phyloP scores from a whole-genome alignment of 2,113 vertebrate genomes.

The Epinephelus fuscoguttatus region DNA sequence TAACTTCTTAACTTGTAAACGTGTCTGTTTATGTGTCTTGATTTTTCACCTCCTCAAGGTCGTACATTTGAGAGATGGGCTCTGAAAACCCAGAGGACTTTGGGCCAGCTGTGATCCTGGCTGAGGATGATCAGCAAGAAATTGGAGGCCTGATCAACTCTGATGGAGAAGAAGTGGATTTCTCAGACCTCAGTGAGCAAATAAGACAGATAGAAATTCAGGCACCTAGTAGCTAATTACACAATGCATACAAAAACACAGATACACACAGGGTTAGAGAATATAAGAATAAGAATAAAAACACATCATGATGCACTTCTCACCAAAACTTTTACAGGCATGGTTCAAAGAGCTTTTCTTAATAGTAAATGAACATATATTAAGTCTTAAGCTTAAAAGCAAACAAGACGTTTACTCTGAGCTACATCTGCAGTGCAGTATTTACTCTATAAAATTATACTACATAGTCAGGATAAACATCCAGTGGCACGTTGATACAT shows the following conservation, averaged over 20 bases:
- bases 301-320: not conserved
- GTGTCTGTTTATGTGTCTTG: not conserved
- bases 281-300: no score
- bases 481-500: not conserved
- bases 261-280: not conserved
- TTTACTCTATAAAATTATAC: not conserved
- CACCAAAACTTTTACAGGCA: not conserved
- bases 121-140: constrained; percentile 72
- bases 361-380: not conserved
- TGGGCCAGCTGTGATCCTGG: constrained; percentile 50
- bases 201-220: not conserved
- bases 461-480: not conserved
- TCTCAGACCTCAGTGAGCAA: constrained; percentile 72
- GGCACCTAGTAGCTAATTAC: no score
- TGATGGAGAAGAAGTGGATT: constrained; percentile 80
- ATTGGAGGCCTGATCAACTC: constrained; percentile 81
- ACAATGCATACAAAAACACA: not conserved
- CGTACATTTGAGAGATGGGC: constrained; percentile 68
- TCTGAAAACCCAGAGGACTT: constrained; percentile 75
- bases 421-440: not conserved
- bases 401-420: not conserved
- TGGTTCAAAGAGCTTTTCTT: not conserved
- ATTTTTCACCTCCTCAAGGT: constrained; percentile 26
- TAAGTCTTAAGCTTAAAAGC: not conserved
- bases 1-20: not conserved